Conservation (phyloP, 2,113 vertebrate species). For the Prochilodus magdalenae region DNA sequence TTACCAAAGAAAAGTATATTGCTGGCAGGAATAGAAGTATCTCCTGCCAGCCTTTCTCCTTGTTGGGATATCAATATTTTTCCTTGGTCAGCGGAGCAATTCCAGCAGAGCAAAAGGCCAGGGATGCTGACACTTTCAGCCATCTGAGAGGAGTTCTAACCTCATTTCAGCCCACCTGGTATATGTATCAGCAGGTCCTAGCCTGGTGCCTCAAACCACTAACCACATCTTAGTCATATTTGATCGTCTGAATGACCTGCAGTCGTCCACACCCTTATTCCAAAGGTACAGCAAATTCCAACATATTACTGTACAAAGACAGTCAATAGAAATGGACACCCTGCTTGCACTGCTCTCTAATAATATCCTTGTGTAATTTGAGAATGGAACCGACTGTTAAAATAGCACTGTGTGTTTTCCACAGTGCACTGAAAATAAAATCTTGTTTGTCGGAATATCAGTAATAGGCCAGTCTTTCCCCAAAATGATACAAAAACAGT, state of each 20-base stretch:
- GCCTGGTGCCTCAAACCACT: slow-evolving; percentile 10
- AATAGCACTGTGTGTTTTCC: neutral
- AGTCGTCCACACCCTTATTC: slow-evolving; percentile 32
- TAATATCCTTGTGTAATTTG: neutral
- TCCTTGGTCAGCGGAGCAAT: neutral
- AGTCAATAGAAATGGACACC: slow-evolving; percentile 14
- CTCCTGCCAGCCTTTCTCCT: neutral
- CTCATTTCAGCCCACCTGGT: slow-evolving; percentile 19
- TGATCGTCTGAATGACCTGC: slow-evolving; percentile 25
- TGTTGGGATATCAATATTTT: neutral
- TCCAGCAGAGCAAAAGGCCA: neutral
- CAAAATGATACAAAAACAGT: slow-evolving; percentile 7
- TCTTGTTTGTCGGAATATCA: neutral
- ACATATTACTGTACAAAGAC: neutral
- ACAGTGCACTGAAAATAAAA: neutral
- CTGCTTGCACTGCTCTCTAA: neutral
- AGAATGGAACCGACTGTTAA: neutral
- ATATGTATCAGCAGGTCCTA: slow-evolving; percentile 6
- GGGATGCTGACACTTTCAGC: slow-evolving; percentile 26
- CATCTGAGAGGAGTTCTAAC: too few species aligned
- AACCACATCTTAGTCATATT: slow-evolving; percentile 25
- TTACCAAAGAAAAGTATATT: too few species aligned
- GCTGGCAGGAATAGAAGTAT: too few species aligned
- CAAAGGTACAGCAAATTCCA: slow-evolving; percentile 19
- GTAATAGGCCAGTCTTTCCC: neutral